These are phyloP conservation scores for Pammene fasciana DNA, from an alignment of 2,888 invertebrate species.

Conservation along the genomic window DNA sequence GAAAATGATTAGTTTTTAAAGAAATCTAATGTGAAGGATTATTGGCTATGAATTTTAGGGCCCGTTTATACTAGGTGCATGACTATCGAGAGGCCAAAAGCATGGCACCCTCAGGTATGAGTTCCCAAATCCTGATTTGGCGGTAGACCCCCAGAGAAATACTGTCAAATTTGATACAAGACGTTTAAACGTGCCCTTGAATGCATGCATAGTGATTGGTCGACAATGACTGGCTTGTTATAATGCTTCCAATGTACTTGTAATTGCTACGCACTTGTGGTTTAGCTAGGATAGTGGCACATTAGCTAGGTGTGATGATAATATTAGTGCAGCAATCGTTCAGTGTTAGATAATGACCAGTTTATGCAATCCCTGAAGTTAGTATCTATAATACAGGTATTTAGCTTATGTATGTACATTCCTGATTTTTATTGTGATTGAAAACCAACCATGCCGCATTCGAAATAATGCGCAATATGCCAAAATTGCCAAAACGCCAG, in stretches of 20 bases:
- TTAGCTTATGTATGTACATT: background rate
- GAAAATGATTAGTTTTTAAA: too few relatives aligned
- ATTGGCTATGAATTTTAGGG: background rate
- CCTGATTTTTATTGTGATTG: background rate
- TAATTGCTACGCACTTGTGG: conserved; percentile 1
- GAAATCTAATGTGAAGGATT: background rate
- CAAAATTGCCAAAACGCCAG: background rate
- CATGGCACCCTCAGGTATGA: too few relatives aligned
- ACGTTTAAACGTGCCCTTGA: background rate
- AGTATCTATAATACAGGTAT: conserved; percentile 4
- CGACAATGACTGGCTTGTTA: conserved; percentile 14
- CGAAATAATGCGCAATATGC: background rate
- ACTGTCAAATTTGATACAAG: too few relatives aligned
- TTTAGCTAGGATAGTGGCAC: conserved; percentile 14
- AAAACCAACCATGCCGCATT: background rate
- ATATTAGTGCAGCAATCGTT: conserved; percentile 10
- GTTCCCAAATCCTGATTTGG: too few relatives aligned
- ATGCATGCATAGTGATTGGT: conserved; percentile 36
- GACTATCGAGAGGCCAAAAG: too few relatives aligned
- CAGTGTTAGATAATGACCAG: background rate
- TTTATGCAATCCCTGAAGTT: conserved; percentile 10
- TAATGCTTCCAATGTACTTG: conserved; percentile 3
- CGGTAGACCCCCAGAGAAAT: too few relatives aligned
- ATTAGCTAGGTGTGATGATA: conserved; percentile 19
- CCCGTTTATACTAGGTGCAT: background rate